Evolutionary conservation across 2,797 vertebrate species (phyloP).

Genomic region (Fratercula arctica): DNA sequence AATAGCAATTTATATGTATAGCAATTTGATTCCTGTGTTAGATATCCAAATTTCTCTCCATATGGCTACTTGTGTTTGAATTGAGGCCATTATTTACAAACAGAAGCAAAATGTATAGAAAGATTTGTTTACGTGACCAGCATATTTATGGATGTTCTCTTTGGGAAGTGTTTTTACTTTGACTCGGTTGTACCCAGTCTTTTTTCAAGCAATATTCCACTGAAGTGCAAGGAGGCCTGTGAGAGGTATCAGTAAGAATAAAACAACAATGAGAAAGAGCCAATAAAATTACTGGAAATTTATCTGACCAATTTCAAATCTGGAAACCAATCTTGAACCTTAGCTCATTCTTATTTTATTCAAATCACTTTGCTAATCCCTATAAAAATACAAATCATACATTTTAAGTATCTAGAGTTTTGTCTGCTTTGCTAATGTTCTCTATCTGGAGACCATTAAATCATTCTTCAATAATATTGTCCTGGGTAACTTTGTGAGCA

Average conservation of each 20-base stretch:
- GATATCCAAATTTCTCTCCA: not conserved
- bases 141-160: not conserved
- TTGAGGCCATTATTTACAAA: not conserved
- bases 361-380: not conserved
- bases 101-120: not conserved
- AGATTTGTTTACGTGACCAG: not conserved
- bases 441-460: constrained; percentile 37
- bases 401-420: not conserved
- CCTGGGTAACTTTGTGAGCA: constrained; percentile 40
- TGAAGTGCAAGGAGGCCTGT: not conserved
- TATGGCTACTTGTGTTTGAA: not conserved
- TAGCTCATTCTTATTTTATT: not conserved
- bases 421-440: constrained; percentile 12
- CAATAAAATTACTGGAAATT: not conserved
- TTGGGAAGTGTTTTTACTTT: not conserved
- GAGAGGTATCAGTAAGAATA: not conserved
- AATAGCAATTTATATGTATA: not conserved
- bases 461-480: constrained; percentile 22
- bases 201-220: not conserved
- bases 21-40: not conserved
- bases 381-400: not conserved
- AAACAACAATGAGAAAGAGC: not conserved
- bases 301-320: not conserved
- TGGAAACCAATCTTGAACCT: not conserved
- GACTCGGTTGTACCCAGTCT: not conserved